A percentile compares a stretch with the other conserved stretches of the same genome.
Evolutionary conservation across 2,113 vertebrate species (phyloP).

Genomic region (Gadus chalcogrammus): DNA sequence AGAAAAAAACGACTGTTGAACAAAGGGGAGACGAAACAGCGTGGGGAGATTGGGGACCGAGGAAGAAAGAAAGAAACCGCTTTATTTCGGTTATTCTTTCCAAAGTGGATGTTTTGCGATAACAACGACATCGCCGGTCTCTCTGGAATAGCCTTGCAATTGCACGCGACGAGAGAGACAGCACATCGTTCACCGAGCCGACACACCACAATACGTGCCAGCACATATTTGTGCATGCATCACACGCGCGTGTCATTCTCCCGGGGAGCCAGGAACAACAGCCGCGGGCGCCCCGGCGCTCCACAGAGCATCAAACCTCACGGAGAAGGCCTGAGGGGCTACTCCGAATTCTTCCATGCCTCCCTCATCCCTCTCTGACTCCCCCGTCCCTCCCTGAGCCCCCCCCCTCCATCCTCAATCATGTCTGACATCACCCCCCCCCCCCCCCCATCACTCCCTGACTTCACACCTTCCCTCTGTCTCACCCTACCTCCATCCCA

Average conservation of each 20-base stretch:
- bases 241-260: background rate
- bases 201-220: background rate
- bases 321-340: background rate
- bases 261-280: background rate
- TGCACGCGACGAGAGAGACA: background rate
- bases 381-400: too few relatives aligned
- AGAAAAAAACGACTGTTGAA: constrained; percentile 20
- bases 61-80: constrained; percentile 9
- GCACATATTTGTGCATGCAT: background rate
- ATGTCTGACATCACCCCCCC: too few relatives aligned
- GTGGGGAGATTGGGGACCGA: constrained; percentile 1
- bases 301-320: background rate
- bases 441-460: too few relatives aligned
- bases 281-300: background rate
- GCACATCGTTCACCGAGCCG: background rate
- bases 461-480: background rate
- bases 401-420: too few relatives aligned
- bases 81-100: constrained; percentile 12
- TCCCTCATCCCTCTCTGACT: background rate
- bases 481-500: background rate
- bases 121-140: background rate
- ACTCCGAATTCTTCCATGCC: background rate
- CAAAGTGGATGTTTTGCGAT: constrained; percentile 25
- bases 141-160: background rate
- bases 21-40: constrained; percentile 36